Evolutionary conservation across 1,140 invertebrate genomes (phyloP).

Genomic region (Centruroides vittatus): DNA sequence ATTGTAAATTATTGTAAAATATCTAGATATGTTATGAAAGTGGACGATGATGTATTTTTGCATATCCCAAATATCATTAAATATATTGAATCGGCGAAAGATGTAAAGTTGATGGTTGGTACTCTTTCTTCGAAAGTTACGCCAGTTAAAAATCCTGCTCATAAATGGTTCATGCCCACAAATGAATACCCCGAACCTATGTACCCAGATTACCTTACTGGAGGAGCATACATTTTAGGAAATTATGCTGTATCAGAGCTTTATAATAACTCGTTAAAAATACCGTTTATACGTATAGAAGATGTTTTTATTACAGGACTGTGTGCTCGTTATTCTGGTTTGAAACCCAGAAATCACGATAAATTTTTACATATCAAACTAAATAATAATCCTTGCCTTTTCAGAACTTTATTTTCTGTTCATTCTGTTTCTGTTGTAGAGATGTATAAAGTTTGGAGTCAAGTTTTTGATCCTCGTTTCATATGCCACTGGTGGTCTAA

Average conservation of each 20-base stretch:
- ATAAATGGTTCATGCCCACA: constrained; percentile 21
- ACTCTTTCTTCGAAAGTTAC: too few species aligned
- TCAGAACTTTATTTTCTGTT: too few species aligned
- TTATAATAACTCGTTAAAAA: too few species aligned
- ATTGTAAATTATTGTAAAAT: constrained; percentile 14
- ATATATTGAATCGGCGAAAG: too few species aligned
- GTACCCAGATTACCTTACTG: constrained; percentile 37
- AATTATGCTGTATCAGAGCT: constrained; percentile 23
- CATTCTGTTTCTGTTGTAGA: too few species aligned
- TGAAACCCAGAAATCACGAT: too few species aligned
- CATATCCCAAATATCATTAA: constrained; percentile 12
- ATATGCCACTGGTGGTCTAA: too few species aligned
- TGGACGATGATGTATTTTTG: constrained; percentile 22
- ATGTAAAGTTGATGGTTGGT: too few species aligned
- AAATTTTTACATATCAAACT: too few species aligned
- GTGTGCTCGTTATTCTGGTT: constrained; percentile 13
- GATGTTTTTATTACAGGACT: constrained; percentile 34
- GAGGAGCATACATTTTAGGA: constrained; percentile 21
- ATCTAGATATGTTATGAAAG: constrained; percentile 17
- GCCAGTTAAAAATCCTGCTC: not conserved
- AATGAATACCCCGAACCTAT: constrained; percentile 19
- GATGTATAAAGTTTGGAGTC: too few species aligned
- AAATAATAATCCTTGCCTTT: too few species aligned
- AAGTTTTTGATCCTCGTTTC: too few species aligned
- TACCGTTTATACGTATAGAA: constrained; percentile 30